Percentiles rank a stretch among this genome's conserved stretches.
Evolutionary conservation across 2,113 vertebrate species (phyloP).

Genomic region (Lampris megalopsis): DNA sequence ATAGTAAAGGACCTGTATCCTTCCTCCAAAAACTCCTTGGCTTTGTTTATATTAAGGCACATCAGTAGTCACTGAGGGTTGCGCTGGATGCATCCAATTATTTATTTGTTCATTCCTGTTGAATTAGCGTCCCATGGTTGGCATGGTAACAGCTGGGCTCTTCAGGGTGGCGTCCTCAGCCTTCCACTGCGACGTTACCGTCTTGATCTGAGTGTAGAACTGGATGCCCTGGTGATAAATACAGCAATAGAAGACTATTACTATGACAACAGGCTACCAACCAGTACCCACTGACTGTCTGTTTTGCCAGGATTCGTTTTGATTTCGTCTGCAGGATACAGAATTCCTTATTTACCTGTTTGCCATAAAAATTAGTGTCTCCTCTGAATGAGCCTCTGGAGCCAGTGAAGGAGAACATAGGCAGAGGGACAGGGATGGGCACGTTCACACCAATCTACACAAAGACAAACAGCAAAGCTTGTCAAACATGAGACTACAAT

Average conservation of each 20-base stretch:
- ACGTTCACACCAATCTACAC: slow-evolving; percentile 94
- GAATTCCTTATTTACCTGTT: slow-evolving; percentile 80
- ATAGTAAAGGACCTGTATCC: not conserved
- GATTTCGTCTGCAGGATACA: too few species aligned
- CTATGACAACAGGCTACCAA: not conserved
- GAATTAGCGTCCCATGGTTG: slow-evolving; percentile 94
- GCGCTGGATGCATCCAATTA: not conserved
- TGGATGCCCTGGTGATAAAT: slow-evolving; percentile 88
- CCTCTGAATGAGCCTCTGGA: slow-evolving; percentile 97
- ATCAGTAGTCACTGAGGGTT: slow-evolving; percentile 36
- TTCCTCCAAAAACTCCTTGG: not conserved
- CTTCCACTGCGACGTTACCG: slow-evolving; percentile 97
- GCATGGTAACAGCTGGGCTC: slow-evolving; percentile 95
- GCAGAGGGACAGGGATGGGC: slow-evolving; percentile 96
- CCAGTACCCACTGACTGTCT: too few species aligned
- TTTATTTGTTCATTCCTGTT: not conserved
- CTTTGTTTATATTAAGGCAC: slow-evolving; percentile 52
- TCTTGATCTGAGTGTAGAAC: slow-evolving; percentile 98
- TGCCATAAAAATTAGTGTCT: slow-evolving; percentile 98
- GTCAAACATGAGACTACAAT: not conserved
- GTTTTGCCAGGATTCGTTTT: too few species aligned
- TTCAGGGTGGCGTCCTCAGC: slow-evolving; percentile 93
- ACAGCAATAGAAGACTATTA: not conserved
- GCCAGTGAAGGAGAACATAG: slow-evolving; percentile 99
- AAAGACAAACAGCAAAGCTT: slow-evolving; percentile 24